Percentiles rank a stretch among this genome's conserved stretches.
Conservation (phyloP, 1,140 invertebrate genomes). For the Phymorhynchus buccinoides region DNA sequence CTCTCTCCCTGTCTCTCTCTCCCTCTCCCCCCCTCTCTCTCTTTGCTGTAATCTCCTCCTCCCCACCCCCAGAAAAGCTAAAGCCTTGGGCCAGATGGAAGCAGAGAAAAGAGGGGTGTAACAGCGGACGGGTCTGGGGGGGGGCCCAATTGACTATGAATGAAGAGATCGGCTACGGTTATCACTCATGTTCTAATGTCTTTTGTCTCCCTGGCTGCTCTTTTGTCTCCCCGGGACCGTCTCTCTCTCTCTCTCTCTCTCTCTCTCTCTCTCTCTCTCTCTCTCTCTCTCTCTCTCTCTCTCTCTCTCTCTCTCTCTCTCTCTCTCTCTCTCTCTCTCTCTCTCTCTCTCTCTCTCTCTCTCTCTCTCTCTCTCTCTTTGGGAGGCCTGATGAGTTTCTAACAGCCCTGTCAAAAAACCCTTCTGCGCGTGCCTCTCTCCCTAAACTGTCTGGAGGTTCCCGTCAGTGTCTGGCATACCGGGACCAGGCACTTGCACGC, state of each 20-base stretch:
- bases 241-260: too few species aligned
- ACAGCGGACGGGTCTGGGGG: background rate
- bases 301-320: too few species aligned
- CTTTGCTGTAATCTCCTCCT: background rate
- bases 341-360: background rate
- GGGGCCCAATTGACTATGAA: background rate
- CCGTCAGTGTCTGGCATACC: too few species aligned
- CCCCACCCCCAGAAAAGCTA: too few species aligned
- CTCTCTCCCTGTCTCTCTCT: background rate
- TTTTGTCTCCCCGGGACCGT: background rate
- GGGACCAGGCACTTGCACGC: background rate
- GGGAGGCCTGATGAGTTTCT: constrained; percentile 14
- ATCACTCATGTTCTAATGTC: constrained; percentile 22
- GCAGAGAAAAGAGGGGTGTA: background rate
- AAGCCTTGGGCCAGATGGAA: background rate
- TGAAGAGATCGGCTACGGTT: constrained; percentile 17
- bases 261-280: too few species aligned
- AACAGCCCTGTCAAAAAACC: background rate
- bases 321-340: too few species aligned
- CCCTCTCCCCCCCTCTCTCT: background rate
- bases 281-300: too few species aligned
- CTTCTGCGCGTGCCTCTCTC: background rate
- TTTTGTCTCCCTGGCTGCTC: background rate
- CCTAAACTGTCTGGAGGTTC: background rate
- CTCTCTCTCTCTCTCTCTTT: background rate